Percentiles rank a stretch among this genome's conserved stretches.
phyloP scores from a whole-genome alignment of 1,140 invertebrate species.

The Achatina immaculata region DNA sequence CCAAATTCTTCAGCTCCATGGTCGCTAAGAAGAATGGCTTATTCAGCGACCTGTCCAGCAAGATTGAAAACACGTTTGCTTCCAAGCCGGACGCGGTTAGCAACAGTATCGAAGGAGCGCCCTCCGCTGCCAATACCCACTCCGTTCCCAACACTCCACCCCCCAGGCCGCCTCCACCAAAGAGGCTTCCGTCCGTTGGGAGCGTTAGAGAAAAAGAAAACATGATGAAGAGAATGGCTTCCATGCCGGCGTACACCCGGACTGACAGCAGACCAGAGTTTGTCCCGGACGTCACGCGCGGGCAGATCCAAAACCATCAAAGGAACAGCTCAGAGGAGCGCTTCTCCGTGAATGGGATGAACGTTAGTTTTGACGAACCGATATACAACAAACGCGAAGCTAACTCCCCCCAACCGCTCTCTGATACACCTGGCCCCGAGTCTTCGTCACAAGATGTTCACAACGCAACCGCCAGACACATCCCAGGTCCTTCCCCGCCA shows the following conservation, averaged over 20 bases:
- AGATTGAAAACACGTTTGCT: slow-evolving; percentile 59
- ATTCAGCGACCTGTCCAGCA: slow-evolving; percentile 62
- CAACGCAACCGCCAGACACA: background rate
- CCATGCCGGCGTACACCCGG: slow-evolving; percentile 41
- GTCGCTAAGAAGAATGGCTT: slow-evolving; percentile 68
- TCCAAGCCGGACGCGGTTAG: slow-evolving; percentile 16
- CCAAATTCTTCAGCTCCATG: slow-evolving; percentile 65
- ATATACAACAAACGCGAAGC: slow-evolving; percentile 46
- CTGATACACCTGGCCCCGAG: slow-evolving; percentile 11
- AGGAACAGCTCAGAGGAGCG: slow-evolving; percentile 38
- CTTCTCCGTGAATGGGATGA: slow-evolving; percentile 48
- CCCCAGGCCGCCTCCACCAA: slow-evolving; percentile 42
- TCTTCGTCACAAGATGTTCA: background rate
- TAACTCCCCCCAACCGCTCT: slow-evolving; percentile 3
- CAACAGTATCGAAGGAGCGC: slow-evolving; percentile 11
- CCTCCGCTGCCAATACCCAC: slow-evolving; percentile 28
- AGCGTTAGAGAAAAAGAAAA: slow-evolving; percentile 43
- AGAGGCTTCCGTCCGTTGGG: slow-evolving; percentile 34
- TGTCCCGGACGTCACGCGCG: background rate
- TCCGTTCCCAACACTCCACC: slow-evolving; percentile 38
- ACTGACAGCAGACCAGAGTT: slow-evolving; percentile 10
- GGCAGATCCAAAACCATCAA: background rate
- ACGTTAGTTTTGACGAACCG: slow-evolving; percentile 67
- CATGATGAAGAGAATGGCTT: slow-evolving; percentile 44
- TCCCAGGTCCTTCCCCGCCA: background rate